Percentiles rank a stretch among this genome's conserved stretches.
These are phyloP conservation scores for Clangula hyemalis DNA, from an alignment of 2,797 vertebrate genomes.

Conservation along the genomic window DNA sequence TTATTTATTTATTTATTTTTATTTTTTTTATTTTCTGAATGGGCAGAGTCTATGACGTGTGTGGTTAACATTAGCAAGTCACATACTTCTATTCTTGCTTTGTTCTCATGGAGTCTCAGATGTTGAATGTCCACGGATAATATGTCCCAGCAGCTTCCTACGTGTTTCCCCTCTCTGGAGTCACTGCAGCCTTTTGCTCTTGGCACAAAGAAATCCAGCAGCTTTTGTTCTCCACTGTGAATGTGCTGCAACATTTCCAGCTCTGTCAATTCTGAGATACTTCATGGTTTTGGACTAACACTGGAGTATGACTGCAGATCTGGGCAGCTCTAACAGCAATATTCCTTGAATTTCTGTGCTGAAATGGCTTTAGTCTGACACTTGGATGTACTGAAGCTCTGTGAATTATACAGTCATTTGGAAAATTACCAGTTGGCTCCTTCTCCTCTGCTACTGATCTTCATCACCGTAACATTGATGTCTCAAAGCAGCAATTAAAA, in stretches of 20 bases:
- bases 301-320: neutral
- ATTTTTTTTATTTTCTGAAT: neutral
- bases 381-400: neutral
- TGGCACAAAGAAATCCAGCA: neutral
- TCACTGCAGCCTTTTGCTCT: neutral
- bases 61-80: neutral
- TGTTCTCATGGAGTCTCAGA: rapidly evolving
- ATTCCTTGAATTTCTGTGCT: neutral
- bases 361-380: neutral
- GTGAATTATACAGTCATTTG: neutral
- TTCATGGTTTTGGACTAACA: neutral
- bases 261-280: neutral
- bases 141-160: neutral
- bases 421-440: neutral
- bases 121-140: neutral
- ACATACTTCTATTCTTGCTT: neutral
- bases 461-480: neutral
- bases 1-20: neutral
- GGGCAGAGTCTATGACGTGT: neutral
- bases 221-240: neutral
- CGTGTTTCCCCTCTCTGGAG: neutral
- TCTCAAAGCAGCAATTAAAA: neutral
- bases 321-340: neutral
- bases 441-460: neutral
- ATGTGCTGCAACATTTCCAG: neutral